Percentiles rank a stretch among this genome's conserved stretches.
Evolutionary conservation across 2,113 vertebrate genomes (phyloP).

Genomic region (Lepidothrix coronata): DNA sequence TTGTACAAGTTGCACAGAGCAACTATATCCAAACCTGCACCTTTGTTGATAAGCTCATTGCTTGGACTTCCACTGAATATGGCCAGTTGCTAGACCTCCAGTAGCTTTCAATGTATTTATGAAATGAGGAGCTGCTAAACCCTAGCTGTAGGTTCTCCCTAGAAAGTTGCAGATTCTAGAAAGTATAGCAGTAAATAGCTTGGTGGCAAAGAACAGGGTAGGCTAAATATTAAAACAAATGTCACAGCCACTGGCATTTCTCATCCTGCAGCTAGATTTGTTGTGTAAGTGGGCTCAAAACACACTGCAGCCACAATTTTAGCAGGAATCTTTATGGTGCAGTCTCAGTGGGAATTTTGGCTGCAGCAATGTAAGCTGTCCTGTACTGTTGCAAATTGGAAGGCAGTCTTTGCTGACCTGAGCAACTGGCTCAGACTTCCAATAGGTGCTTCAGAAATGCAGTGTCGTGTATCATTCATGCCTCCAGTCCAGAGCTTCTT

Average conservation of each 20-base stretch:
- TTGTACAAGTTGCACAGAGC: neutral
- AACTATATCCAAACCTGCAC: neutral
- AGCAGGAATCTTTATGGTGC: neutral
- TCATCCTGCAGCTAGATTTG: neutral
- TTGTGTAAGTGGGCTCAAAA: neutral
- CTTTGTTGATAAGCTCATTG: neutral
- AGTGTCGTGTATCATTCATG: neutral
- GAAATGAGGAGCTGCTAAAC: neutral
- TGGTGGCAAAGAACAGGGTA: neutral
- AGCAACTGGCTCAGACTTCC: neutral
- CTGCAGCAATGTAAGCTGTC: neutral
- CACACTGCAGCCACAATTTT: neutral
- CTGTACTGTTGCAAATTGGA: neutral
- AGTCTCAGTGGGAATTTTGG: conserved; percentile 7
- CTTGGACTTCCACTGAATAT: neutral
- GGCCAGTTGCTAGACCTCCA: neutral
- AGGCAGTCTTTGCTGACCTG: conserved; percentile 8
- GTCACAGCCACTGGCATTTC: neutral
- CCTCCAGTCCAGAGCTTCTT: neutral
- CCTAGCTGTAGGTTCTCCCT: neutral
- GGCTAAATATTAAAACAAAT: neutral
- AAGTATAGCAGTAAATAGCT: neutral
- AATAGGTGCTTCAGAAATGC: neutral
- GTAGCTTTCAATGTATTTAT: neutral
- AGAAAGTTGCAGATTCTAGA: neutral